These are phyloP conservation scores for Lanius ludovicianus DNA, from an alignment of 2,113 vertebrate species.

Conservation along the genomic window DNA sequence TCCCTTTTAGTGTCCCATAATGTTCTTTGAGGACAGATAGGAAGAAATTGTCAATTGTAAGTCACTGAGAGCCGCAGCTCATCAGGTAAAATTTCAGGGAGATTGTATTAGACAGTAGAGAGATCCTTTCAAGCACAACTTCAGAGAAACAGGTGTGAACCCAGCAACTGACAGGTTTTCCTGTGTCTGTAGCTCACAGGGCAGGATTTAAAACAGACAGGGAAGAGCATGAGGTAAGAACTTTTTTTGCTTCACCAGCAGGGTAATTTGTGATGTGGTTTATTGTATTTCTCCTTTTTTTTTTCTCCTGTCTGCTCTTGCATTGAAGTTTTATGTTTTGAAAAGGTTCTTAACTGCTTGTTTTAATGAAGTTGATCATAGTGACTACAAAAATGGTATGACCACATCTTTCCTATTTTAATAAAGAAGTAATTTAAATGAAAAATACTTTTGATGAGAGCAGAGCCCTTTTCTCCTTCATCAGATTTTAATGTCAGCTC, in stretches of 20 bases:
- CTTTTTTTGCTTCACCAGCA: not conserved
- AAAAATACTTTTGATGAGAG: not conserved
- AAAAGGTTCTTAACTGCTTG: not conserved
- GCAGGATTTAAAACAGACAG: not conserved
- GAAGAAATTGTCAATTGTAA: not conserved
- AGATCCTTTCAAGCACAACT: not conserved
- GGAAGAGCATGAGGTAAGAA: not conserved
- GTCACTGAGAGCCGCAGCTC: not conserved
- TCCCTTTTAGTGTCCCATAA: not conserved
- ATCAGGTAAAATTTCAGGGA: not conserved
- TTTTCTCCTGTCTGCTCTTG: not conserved
- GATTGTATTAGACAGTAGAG: not conserved
- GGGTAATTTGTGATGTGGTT: constrained; percentile 7
- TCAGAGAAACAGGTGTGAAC: not conserved
- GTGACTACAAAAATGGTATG: not conserved
- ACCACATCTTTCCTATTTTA: not conserved
- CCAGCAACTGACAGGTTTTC: not conserved
- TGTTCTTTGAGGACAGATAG: not conserved
- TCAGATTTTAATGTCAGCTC: not conserved
- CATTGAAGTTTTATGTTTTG: not conserved
- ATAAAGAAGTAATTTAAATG: not conserved
- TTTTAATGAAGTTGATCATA: not conserved
- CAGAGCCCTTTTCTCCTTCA: not conserved
- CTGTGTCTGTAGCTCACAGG: not conserved
- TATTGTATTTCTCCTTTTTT: not conserved